A percentile compares a stretch with the other conserved stretches of the same genome.
Conservation (phyloP, 2,797 vertebrate species). For the Anguilla anguilla region DNA sequence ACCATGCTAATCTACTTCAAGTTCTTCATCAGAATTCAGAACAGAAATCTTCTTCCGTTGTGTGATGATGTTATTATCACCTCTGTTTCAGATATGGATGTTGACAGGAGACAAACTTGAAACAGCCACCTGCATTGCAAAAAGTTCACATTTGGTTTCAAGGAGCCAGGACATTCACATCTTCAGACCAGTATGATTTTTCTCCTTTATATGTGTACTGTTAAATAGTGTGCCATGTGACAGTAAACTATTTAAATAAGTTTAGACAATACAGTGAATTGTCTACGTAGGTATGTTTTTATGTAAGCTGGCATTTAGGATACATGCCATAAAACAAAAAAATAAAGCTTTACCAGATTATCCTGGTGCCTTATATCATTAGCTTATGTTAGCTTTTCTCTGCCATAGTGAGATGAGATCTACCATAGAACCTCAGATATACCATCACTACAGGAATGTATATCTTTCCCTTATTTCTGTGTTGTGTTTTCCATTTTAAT, state of each 20-base stretch:
- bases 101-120: slow-evolving; percentile 96
- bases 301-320: too few species aligned
- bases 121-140: slow-evolving; percentile 95
- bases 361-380: too few species aligned
- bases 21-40: not conserved
- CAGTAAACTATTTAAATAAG: not conserved
- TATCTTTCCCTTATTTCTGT: too few species aligned
- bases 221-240: not conserved
- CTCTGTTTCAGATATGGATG: slow-evolving; percentile 91
- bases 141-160: slow-evolving; percentile 94
- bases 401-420: too few species aligned
- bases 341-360: too few species aligned
- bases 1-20: not conserved
- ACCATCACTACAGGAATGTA: too few species aligned
- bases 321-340: too few species aligned
- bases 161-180: slow-evolving; percentile 90
- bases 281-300: too few species aligned
- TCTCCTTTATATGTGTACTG: not conserved
- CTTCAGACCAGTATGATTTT: slow-evolving; percentile 82
- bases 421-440: too few species aligned
- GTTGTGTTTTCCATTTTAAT: too few species aligned
- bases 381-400: too few species aligned
- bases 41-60: not conserved
- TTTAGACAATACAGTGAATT: too few species aligned
- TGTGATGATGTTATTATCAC: not conserved